Conservation (phyloP, 2,113 vertebrate genomes). For the Empidonax alnorum region DNA sequence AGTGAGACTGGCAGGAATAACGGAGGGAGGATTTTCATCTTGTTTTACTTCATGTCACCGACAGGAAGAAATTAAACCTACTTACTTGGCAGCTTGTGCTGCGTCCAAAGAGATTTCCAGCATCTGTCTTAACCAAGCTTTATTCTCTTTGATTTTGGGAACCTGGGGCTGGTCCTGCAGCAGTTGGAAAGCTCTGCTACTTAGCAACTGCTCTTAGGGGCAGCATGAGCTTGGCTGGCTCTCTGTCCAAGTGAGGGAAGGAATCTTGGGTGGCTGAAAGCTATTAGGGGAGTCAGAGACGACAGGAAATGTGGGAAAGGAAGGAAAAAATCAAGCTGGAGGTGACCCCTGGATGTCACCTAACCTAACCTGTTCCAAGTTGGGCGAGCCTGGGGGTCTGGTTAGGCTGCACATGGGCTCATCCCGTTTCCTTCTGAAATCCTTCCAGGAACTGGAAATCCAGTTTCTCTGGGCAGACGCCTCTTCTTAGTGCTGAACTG, state of each 20-base stretch:
- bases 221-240: neutral
- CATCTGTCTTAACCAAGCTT: neutral
- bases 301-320: neutral
- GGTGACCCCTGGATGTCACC: neutral
- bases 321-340: neutral
- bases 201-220: neutral
- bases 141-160: constrained; percentile 10
- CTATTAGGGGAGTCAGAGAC: neutral
- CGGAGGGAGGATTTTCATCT: neutral
- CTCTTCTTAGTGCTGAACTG: neutral
- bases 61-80: constrained; percentile 57
- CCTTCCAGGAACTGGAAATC: neutral
- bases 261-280: neutral
- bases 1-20: neutral
- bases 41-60: neutral
- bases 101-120: neutral
- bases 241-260: neutral
- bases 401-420: rapidly evolving
- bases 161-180: neutral
- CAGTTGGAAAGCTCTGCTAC: neutral
- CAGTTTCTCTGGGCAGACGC: neutral
- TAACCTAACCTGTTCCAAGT: neutral
- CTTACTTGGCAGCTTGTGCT: constrained; percentile 28
- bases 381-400: neutral
- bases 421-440: neutral